These are phyloP conservation scores for Phragmatobia fuliginosa DNA, from an alignment of 2,888 invertebrate species.

Conservation along the genomic window DNA sequence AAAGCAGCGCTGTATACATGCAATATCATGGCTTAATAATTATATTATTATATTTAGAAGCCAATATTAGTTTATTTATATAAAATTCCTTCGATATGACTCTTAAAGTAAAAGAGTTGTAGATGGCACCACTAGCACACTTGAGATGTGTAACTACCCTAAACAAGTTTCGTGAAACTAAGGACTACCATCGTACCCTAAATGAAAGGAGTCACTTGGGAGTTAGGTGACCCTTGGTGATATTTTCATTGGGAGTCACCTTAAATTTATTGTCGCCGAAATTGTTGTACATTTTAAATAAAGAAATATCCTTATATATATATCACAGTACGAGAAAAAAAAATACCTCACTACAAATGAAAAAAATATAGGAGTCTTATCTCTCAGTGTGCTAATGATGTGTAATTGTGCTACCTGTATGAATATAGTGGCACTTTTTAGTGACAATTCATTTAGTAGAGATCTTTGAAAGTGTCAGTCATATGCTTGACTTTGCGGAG, in stretches of 20 bases:
- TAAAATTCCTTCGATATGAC: background rate
- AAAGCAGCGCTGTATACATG: slow-evolving; percentile 15
- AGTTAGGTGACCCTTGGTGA: too few species aligned
- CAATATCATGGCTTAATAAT: slow-evolving; percentile 11
- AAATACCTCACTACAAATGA: too few species aligned
- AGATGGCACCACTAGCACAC: background rate
- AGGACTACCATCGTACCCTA: too few species aligned
- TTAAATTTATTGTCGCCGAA: too few species aligned
- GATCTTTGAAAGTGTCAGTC: background rate
- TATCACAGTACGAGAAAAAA: too few species aligned
- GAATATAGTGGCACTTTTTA: background rate
- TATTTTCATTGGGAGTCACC: too few species aligned
- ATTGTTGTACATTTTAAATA: too few species aligned
- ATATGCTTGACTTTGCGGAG: background rate
- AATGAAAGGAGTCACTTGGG: too few species aligned
- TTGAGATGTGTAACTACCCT: background rate
- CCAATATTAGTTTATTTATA: background rate
- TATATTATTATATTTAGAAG: slow-evolving; percentile 1
- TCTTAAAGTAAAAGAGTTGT: background rate
- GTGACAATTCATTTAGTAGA: slow-evolving; percentile 12
- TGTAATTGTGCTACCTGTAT: background rate
- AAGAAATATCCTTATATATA: too few species aligned
- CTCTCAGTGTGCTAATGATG: background rate
- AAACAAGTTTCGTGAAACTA: too few species aligned
- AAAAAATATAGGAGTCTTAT: too few species aligned